phyloP scores from a whole-genome alignment of 2,113 vertebrate species.

The Cephalophus harveyi region DNA sequence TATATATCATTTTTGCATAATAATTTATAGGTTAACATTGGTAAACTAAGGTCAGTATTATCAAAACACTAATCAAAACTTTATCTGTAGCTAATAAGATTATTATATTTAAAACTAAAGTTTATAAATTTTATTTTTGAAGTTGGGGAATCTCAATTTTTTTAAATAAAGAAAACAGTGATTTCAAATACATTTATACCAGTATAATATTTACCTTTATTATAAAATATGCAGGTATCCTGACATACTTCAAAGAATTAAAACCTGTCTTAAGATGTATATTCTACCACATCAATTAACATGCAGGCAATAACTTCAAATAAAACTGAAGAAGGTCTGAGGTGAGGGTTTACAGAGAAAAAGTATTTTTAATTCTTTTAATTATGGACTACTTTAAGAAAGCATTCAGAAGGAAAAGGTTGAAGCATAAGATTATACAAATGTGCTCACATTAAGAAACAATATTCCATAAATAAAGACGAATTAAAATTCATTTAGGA shows the following conservation, averaged over 20 bases:
- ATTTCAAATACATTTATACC: neutral
- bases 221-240: neutral
- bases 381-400: neutral
- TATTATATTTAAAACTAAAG: constrained; percentile 19
- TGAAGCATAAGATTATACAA: neutral
- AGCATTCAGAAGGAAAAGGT: neutral
- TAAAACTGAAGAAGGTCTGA: neutral
- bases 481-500: constrained; percentile 4
- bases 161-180: neutral
- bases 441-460: neutral
- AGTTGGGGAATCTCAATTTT: neutral
- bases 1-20: neutral
- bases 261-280: neutral
- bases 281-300: neutral
- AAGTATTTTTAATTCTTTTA: neutral
- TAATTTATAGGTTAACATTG: neutral
- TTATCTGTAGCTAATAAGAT: neutral
- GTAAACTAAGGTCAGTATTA: neutral
- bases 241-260: neutral
- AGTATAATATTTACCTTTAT: neutral
- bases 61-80: neutral
- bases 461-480: neutral
- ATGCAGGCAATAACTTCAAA: neutral
- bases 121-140: neutral
- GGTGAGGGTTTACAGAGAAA: neutral